Evolutionary conservation across 2,113 vertebrate genomes (phyloP).

Genomic region (Saccopteryx bilineata): DNA sequence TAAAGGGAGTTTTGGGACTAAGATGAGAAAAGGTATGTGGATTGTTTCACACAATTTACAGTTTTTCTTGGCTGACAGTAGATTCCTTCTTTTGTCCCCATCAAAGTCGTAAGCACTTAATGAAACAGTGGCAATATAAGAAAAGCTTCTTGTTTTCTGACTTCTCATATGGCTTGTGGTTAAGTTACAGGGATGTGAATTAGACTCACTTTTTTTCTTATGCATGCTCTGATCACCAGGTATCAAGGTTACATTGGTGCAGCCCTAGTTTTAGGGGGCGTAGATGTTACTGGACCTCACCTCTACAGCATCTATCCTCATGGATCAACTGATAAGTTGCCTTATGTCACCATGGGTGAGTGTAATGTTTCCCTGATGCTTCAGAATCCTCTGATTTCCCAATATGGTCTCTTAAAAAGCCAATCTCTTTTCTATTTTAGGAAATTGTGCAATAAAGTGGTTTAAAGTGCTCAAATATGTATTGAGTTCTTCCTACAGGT

Average conservation of each 20-base stretch:
- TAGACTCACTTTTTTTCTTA: conserved; percentile 52
- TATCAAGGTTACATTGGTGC: conserved; percentile 99
- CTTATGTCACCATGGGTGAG: conserved; percentile 99
- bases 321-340: conserved; percentile 98
- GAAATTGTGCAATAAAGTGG: not conserved
- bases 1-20: not conserved
- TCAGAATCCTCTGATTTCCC: conserved; percentile 47
- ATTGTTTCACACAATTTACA: not conserved
- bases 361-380: conserved; percentile 66
- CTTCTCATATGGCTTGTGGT: conserved; percentile 22
- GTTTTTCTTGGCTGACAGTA: not conserved
- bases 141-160: conserved; percentile 26
- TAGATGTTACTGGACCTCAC: conserved; percentile 95
- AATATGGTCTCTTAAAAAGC: conserved; percentile 22
- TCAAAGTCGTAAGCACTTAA: not conserved
- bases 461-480: not conserved
- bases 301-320: conserved; percentile 99
- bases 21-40: not conserved
- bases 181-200: conserved; percentile 22
- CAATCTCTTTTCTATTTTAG: conserved; percentile 29
- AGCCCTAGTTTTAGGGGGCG: conserved; percentile 95
- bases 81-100: not conserved
- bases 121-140: not conserved
- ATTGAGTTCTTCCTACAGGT: not conserved
- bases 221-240: conserved; percentile 83